Conservation (phyloP, 2,113 vertebrate species). For the Misgurnus mizolepis region DNA sequence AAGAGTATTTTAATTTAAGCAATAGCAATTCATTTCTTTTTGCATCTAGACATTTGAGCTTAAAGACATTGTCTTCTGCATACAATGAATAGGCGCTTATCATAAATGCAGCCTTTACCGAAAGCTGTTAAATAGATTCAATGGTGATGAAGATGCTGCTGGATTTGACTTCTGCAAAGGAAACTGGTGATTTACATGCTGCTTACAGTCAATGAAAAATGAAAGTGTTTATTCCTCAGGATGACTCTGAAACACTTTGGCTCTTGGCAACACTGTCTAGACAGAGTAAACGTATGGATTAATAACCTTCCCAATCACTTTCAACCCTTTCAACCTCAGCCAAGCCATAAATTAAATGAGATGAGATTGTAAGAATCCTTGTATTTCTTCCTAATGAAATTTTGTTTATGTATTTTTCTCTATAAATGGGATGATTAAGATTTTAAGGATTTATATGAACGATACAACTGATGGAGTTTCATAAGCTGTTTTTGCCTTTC, state of each 20-base stretch:
- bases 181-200: slow-evolving; percentile 16
- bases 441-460: background rate
- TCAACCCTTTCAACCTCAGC: background rate
- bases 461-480: background rate
- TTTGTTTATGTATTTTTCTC: background rate
- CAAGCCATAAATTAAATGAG: background rate
- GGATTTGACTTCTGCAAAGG: background rate
- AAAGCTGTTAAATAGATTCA: slow-evolving; percentile 5
- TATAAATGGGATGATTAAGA: background rate
- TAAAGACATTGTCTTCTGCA: background rate
- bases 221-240: slow-evolving; percentile 27
- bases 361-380: background rate
- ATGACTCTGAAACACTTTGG: background rate
- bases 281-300: slow-evolving; percentile 24
- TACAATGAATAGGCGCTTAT: background rate
- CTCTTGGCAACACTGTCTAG: slow-evolving; percentile 27
- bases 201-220: slow-evolving; percentile 3
- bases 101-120: background rate
- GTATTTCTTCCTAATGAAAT: background rate
- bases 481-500: background rate
- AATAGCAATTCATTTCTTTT: too few species aligned
- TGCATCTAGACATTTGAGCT: background rate
- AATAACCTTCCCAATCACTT: slow-evolving; percentile 3
- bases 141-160: slow-evolving; percentile 1
- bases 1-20: background rate